Evolutionary conservation across 2,113 vertebrate species (phyloP).

Genomic region (Alces alces): DNA sequence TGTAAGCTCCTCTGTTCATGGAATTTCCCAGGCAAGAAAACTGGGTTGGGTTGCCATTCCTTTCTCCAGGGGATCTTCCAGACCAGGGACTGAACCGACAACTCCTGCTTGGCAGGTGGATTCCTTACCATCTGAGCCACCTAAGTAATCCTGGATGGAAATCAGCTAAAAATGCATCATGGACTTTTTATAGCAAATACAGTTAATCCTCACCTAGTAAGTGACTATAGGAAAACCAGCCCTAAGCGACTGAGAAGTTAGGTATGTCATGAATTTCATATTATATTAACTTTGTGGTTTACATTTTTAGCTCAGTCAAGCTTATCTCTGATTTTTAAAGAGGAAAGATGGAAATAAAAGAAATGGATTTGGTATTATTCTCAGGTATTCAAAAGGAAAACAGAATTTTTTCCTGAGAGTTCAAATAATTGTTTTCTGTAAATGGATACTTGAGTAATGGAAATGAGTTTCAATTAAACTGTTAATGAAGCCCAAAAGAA

Average conservation of each 20-base stretch:
- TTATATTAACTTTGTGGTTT: background rate
- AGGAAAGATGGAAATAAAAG: background rate
- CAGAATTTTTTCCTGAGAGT: background rate
- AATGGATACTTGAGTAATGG: background rate
- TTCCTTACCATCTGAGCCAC: background rate
- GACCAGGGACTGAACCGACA: background rate
- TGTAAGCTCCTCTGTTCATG: background rate
- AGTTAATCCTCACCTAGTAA: background rate
- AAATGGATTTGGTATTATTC: background rate
- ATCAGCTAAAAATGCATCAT: background rate
- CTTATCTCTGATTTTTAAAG: slow-evolving; percentile 3
- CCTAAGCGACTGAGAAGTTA: background rate
- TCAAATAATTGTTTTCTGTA: background rate
- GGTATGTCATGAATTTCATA: background rate
- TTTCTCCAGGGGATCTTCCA: background rate
- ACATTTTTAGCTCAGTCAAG: background rate
- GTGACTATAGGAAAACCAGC: background rate
- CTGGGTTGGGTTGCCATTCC: background rate
- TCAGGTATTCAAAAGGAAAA: background rate
- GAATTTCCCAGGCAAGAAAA: background rate
- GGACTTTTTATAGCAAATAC: background rate
- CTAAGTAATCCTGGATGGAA: background rate
- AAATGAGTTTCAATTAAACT: background rate
- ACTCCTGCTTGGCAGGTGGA: background rate
- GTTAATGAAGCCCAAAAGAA: background rate